These are phyloP conservation scores for Balanococcus diminutus DNA, from an alignment of 2,888 invertebrate genomes.

Conservation along the genomic window DNA sequence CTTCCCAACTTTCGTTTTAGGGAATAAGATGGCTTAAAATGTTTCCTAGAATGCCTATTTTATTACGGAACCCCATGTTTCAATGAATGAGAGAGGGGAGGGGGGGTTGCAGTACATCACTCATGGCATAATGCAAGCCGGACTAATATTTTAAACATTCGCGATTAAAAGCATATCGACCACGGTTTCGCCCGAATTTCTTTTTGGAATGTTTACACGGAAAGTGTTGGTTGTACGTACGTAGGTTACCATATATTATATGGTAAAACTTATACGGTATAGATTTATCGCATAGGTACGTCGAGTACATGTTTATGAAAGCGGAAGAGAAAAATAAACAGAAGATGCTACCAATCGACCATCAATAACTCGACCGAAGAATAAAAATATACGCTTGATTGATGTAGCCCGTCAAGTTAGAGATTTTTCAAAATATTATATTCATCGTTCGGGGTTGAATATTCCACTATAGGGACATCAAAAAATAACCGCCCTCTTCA, in stretches of 20 bases:
- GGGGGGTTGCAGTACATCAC: too few relatives aligned
- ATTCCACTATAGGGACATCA: neutral
- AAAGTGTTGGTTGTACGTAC: neutral
- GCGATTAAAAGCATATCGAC: constrained; percentile 30
- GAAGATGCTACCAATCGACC: constrained; percentile 54
- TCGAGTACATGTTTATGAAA: constrained; percentile 46
- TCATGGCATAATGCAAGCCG: neutral
- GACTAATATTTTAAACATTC: neutral
- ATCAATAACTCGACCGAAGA: constrained; percentile 52
- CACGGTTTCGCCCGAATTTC: neutral
- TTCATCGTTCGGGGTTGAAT: neutral
- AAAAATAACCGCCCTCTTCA: neutral
- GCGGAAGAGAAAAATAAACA: constrained; percentile 55
- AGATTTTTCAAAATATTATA: constrained; percentile 46
- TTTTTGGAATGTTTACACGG: neutral
- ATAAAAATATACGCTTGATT: constrained; percentile 46
- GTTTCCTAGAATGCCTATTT: too few relatives aligned
- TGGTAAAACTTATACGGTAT: neutral
- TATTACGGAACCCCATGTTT: too few relatives aligned
- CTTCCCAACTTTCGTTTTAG: too few relatives aligned
- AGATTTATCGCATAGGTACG: constrained; percentile 25
- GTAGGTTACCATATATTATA: too few relatives aligned
- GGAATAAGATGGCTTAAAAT: too few relatives aligned
- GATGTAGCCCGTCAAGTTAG: constrained; percentile 52
- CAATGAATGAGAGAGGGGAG: too few relatives aligned